Percentiles rank a stretch among this genome's conserved stretches.
Evolutionary conservation across 1,140 invertebrate species (phyloP).

Genomic region (Schlechtendalia chinensis): DNA sequence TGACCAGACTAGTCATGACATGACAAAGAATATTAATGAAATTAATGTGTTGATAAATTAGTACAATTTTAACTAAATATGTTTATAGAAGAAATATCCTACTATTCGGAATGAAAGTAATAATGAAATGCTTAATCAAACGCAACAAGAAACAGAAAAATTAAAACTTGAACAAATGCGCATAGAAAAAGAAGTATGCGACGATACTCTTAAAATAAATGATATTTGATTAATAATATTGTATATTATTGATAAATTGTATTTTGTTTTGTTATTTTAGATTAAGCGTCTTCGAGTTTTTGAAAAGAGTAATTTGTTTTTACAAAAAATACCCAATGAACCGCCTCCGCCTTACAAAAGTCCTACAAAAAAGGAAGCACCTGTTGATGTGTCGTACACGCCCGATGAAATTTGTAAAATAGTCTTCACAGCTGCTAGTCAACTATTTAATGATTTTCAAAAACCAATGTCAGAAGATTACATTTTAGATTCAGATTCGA

Average conservation of each 20-base stretch:
- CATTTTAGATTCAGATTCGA: constrained; percentile 14
- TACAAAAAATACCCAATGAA: constrained; percentile 34
- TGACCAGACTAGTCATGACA: too few species aligned
- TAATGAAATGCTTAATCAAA: not conserved
- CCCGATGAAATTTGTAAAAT: constrained; percentile 2
- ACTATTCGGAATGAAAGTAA: not conserved
- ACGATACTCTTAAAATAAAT: not conserved
- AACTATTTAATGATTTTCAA: not conserved
- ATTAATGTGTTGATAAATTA: not conserved
- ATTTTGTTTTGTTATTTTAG: not conserved
- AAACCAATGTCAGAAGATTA: not conserved
- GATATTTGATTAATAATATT: not conserved
- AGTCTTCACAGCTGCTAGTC: not conserved
- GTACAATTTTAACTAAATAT: not conserved
- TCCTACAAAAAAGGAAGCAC: not conserved
- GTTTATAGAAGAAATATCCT: not conserved
- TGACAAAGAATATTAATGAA: not conserved
- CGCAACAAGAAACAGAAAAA: constrained; percentile 38
- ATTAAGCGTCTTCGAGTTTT: constrained; percentile 14
- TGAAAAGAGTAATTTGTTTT: not conserved
- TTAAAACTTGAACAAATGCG: constrained; percentile 28
- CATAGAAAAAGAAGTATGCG: constrained; percentile 34
- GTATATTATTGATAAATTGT: not conserved
- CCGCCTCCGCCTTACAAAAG: constrained; percentile 35
- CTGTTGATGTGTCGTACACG: not conserved